Conservation (phyloP, 2,888 invertebrate species). For the Dasysyrphus tricinctus region DNA sequence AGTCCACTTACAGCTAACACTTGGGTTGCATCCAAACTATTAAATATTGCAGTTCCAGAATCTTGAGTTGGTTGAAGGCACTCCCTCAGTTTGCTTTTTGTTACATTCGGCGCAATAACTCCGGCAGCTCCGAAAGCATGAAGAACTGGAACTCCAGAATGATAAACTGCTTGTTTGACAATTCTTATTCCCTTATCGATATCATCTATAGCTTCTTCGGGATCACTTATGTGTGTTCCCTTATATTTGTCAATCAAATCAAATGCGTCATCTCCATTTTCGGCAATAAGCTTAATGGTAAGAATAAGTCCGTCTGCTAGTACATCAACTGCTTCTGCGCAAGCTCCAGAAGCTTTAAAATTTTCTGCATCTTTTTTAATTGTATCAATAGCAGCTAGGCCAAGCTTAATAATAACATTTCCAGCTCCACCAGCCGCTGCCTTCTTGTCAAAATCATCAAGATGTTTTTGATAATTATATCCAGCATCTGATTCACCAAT, state of each 20-base stretch:
- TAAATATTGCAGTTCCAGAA: constrained; percentile 8
- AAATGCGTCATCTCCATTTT: neutral
- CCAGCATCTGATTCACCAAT: neutral
- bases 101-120: neutral
- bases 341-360: neutral
- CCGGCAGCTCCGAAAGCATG: constrained; percentile 7
- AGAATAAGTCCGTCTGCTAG: neutral
- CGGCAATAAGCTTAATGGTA: neutral
- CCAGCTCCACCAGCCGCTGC: neutral
- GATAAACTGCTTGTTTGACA: neutral
- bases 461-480: neutral
- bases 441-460: constrained; percentile 16
- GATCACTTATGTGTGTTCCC: neutral
- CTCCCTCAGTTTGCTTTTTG: neutral
- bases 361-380: neutral
- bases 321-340: neutral
- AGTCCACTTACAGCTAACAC: neutral
- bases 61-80: neutral
- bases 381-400: neutral
- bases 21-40: neutral
- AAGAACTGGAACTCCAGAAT: neutral
- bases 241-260: constrained; percentile 18
- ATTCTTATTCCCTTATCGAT: neutral
- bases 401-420: neutral
- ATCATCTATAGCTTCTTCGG: constrained; percentile 8